phyloP scores from a whole-genome alignment of 2,797 vertebrate genomes.

The Ctenosaura bakeri region DNA sequence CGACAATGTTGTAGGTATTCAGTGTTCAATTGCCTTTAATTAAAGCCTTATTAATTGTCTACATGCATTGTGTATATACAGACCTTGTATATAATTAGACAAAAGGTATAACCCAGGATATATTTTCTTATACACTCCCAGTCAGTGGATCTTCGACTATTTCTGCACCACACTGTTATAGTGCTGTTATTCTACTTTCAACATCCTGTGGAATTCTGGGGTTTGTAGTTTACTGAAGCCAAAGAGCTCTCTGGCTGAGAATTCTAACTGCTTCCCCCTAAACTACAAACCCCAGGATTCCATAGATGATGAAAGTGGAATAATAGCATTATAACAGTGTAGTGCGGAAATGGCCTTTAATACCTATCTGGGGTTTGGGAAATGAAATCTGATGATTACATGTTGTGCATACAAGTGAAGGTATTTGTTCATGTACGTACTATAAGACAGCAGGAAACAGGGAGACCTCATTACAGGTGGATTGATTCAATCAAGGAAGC shows the following conservation, averaged over 20 bases:
- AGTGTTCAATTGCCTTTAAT: not conserved
- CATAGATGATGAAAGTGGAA: too few relatives aligned
- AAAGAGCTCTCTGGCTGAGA: too few relatives aligned
- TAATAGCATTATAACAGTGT: too few relatives aligned
- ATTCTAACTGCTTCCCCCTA: too few relatives aligned
- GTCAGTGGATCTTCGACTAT: not conserved
- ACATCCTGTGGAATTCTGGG: too few relatives aligned
- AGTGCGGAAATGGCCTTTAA: not conserved
- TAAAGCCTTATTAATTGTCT: not conserved
- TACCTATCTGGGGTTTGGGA: not conserved
- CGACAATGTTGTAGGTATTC: not conserved
- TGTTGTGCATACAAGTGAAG: not conserved
- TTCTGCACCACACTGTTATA: too few relatives aligned
- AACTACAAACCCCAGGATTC: too few relatives aligned
- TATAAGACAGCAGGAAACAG: too few relatives aligned
- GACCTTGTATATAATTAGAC: not conserved
- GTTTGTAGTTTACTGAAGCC: too few relatives aligned
- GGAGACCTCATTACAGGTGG: too few relatives aligned
- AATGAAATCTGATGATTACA: not conserved
- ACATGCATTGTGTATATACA: not conserved
- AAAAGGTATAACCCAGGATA: not conserved
- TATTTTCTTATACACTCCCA: not conserved
- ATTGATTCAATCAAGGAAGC: too few relatives aligned
- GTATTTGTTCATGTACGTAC: not conserved
- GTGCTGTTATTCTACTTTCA: too few relatives aligned